Base-by-base conservation (phyloP, 1,140 invertebrate species). In the Apis laboriosa region DNA sequence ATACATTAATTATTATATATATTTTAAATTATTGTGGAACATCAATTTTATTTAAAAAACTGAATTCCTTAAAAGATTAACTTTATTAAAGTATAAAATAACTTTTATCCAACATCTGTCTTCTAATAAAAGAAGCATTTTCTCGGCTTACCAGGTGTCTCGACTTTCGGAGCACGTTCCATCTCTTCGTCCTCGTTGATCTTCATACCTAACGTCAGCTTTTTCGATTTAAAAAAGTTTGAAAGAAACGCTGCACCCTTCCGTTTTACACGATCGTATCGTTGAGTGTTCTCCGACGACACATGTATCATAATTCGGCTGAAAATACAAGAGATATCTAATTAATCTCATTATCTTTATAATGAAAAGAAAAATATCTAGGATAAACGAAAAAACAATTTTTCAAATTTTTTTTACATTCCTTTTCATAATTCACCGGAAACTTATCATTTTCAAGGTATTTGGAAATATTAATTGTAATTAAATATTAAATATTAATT, bases 231-330 rank as follows among this genome's bases (percentile, higher is more conserved):
- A 83, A 94, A 94, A 15, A 94, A 83, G 80, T 85, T 91, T 60
- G 92, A 90, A 43, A 94, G 81, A 86, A 93, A 94, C 51, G 90
- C 89, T 56, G 91, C 87, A 58, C 93, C 90, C 84, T 94, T 94
- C 11, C 93, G 92, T 79, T 93, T 93, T 74, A 94, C 76, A 83
- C 92, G 90, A 74, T 93, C 90, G 90, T 92, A 93, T 82, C 90
- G 92, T 34, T 92, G 90, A 80, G 84, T 86, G 85, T 88, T 90
- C 56, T 92, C 91, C 68, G 89, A 90, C 73, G 90, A 90, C 83
- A 94, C 90, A 90, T 93, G 92, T 91, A 94, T 93, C 93, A 94
- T 94, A 91, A 91, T 92, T 91, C 86, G 86, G 77, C 91, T 92
- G 85, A 66, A 92, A 88, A 64, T 75, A 80, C 4, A 58, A 60